Percentiles rank a stretch among this genome's conserved stretches.
These are phyloP conservation scores for Aromia moschata DNA, from an alignment of 2,888 invertebrate genomes.

Conservation along the genomic window DNA sequence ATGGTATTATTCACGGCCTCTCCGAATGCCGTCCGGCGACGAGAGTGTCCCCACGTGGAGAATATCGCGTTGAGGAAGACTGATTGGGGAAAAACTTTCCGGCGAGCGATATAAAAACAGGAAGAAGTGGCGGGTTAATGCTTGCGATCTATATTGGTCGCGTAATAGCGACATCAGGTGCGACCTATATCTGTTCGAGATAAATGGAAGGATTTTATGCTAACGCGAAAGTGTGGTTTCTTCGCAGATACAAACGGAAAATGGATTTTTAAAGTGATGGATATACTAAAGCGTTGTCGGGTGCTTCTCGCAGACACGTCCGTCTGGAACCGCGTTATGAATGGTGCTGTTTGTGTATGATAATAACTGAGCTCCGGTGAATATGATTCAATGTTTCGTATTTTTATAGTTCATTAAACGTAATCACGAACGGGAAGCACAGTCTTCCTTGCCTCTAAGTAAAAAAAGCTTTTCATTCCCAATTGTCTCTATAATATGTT, in stretches of 20 bases:
- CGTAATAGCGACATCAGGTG: constrained; percentile 26
- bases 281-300: constrained; percentile 1
- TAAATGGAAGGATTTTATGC: constrained; percentile 27
- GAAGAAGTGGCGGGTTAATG: constrained; percentile 21
- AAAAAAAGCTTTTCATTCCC: too few relatives aligned
- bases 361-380: too few relatives aligned
- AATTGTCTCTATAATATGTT: too few relatives aligned
- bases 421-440: too few relatives aligned
- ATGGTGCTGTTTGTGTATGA: too few relatives aligned
- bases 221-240: constrained; percentile 6
- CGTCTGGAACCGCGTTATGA: too few relatives aligned
- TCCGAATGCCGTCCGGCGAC: constrained; percentile 5
- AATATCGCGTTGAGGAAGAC: constrained; percentile 27
- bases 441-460: too few relatives aligned
- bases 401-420: too few relatives aligned
- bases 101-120: constrained; percentile 6
- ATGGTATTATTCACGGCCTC: constrained; percentile 7
- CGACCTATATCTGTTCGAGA: constrained; percentile 22
- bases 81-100: constrained; percentile 27
- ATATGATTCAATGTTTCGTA: too few relatives aligned
- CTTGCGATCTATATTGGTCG: constrained; percentile 18
- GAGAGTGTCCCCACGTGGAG: constrained; percentile 26
- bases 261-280: constrained; percentile 15
- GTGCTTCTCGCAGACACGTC: background rate
- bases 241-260: constrained; percentile 22